Percentiles rank a stretch among this genome's conserved stretches.
Evolutionary conservation across 2,888 invertebrate genomes (phyloP).

Genomic region (Pheosia tremula): DNA sequence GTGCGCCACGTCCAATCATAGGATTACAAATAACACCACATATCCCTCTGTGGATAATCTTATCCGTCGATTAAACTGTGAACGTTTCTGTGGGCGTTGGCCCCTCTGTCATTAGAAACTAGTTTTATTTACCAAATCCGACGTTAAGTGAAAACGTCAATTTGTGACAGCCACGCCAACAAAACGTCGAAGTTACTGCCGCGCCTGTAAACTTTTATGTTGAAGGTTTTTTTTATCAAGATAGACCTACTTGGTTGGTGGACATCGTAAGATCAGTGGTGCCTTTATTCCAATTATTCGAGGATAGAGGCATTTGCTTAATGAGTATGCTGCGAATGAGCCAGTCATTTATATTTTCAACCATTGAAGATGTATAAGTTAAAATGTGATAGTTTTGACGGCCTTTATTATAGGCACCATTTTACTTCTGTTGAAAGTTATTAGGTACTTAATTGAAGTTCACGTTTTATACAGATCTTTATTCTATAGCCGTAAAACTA

Average conservation of each 20-base stretch:
- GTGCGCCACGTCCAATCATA: slow-evolving; percentile 41
- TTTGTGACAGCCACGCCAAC: slow-evolving; percentile 42
- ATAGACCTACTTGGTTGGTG: slow-evolving; percentile 38
- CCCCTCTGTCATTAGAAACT: slow-evolving; percentile 43
- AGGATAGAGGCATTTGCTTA: slow-evolving; percentile 38
- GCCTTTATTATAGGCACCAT: not conserved
- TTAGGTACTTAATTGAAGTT: no score
- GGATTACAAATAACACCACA: slow-evolving; percentile 42
- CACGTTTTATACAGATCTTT: no score
- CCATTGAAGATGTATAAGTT: slow-evolving; percentile 21
- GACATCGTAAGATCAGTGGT: slow-evolving; percentile 34
- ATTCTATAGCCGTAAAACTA: no score
- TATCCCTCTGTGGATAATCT: slow-evolving; percentile 48
- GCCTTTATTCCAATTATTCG: slow-evolving; percentile 45
- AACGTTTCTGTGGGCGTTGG: slow-evolving; percentile 47
- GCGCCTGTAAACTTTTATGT: slow-evolving; percentile 48
- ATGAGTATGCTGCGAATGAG: slow-evolving; percentile 32
- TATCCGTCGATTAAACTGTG: slow-evolving; percentile 46
- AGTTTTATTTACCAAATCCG: slow-evolving; percentile 59
- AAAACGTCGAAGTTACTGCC: slow-evolving; percentile 43
- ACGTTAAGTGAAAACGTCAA: slow-evolving; percentile 48
- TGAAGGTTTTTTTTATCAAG: slow-evolving; percentile 49
- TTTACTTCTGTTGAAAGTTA: no score
- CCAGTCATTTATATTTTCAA: slow-evolving; percentile 22
- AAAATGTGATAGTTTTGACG: slow-evolving; percentile 13